Percentiles rank a stretch among this genome's conserved stretches.
Evolutionary conservation across 2,797 vertebrate genomes (phyloP).

Genomic region (Micrastur ruficollis): DNA sequence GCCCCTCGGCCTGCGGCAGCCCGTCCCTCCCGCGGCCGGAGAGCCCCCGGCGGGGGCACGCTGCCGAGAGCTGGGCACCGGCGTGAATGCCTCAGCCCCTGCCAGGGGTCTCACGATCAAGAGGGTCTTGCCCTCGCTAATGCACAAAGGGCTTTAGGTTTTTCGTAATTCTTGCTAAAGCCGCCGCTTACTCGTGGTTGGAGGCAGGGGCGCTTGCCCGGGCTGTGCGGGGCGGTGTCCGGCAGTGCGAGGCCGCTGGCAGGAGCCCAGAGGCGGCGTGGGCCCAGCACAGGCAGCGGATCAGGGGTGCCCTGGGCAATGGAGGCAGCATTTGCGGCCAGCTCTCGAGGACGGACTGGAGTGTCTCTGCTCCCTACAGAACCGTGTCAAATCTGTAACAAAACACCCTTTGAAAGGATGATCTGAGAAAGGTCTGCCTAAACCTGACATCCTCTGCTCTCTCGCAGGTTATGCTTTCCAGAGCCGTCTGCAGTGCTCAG

Average conservation of each 20-base stretch:
- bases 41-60: too few relatives aligned
- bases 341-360: fast-evolving
- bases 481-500: background rate
- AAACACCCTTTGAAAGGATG: fast-evolving
- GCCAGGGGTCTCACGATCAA: too few relatives aligned
- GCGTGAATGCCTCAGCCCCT: too few relatives aligned
- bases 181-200: fast-evolving
- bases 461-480: background rate
- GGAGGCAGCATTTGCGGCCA: too few relatives aligned
- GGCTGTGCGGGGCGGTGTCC: fast-evolving
- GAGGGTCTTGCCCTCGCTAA: fast-evolving
- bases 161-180: background rate
- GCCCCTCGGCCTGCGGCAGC: too few relatives aligned
- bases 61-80: too few relatives aligned
- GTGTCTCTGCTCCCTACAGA: fast-evolving
- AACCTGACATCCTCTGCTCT: background rate
- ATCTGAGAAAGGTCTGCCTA: background rate
- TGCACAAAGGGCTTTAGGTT: background rate
- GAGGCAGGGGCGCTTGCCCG: background rate
- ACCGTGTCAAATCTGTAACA: fast-evolving
- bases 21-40: too few relatives aligned
- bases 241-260: fast-evolving
- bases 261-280: fast-evolving
- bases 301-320: fast-evolving
- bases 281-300: fast-evolving